Conservation (phyloP, 1,140 invertebrate species). For the Ganaspis sp. region DNA sequence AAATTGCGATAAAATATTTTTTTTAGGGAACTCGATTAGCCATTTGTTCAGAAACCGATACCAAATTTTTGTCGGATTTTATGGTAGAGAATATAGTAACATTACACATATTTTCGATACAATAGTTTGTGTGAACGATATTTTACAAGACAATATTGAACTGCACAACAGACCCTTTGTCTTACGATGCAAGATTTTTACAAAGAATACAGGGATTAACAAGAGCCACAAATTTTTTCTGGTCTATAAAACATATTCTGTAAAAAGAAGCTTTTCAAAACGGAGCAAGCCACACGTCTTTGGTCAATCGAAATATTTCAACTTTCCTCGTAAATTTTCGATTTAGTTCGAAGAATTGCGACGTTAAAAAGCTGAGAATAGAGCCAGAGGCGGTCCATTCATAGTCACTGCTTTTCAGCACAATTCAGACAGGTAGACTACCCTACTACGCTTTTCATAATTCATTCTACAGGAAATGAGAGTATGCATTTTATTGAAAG, state of each 20-base stretch:
- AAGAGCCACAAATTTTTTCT: no score
- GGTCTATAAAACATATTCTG: background rate
- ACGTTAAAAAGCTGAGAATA: constrained; percentile 6
- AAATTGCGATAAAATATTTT: no score
- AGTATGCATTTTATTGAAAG: background rate
- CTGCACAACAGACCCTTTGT: no score
- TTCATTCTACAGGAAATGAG: constrained; percentile 6
- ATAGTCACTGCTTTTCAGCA: constrained; percentile 20
- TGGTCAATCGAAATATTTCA: background rate
- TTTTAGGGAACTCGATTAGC: no score
- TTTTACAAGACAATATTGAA: no score
- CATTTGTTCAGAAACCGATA: no score
- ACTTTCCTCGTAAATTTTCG: constrained; percentile 11
- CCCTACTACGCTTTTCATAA: background rate
- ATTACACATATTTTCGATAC: no score
- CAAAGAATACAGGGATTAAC: no score
- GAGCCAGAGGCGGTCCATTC: constrained; percentile 28
- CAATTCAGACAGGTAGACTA: background rate
- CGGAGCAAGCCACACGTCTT: background rate
- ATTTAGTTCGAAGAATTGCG: background rate
- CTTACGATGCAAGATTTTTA: no score
- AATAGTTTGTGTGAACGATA: no score
- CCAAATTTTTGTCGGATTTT: no score
- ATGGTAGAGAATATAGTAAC: no score
- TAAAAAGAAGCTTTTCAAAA: background rate